Conservation (phyloP, 2,113 vertebrate genomes). For the Cepphus grylle region DNA sequence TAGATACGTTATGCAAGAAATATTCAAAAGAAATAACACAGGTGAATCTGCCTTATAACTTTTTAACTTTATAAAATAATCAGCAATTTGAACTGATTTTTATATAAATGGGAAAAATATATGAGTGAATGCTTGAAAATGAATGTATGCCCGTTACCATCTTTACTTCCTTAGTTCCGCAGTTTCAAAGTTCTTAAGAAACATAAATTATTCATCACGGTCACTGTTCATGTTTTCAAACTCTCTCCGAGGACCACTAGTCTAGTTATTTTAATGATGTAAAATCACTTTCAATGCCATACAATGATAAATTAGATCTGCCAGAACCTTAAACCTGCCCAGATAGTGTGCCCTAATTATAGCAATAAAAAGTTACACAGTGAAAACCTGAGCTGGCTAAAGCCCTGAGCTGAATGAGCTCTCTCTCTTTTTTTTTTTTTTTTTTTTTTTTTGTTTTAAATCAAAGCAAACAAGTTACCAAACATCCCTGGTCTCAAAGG, state of each 20-base stretch:
- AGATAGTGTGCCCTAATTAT: not conserved
- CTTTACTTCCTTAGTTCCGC: not conserved
- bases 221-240: constrained; percentile 10
- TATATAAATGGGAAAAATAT: not conserved
- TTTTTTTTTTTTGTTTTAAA: not conserved
- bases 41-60: constrained; percentile 68
- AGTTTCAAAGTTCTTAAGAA: not conserved
- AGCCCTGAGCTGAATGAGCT: not conserved
- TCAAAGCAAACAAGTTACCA: not conserved
- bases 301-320: not conserved
- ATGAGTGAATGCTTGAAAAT: not conserved
- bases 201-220: not conserved
- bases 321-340: not conserved
- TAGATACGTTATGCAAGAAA: constrained; percentile 76
- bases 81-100: not conserved
- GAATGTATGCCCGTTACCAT: not conserved
- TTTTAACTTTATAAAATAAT: not conserved
- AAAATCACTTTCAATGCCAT: not conserved
- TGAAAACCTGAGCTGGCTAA: not conserved
- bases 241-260: not conserved
- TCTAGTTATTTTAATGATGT: not conserved
- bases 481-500: not conserved
- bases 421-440: not conserved
- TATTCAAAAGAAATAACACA: constrained; percentile 83
- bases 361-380: not conserved